Percentiles rank a stretch among this genome's conserved stretches.
phyloP scores from a whole-genome alignment of 2,888 invertebrate species.

The Epiblema foenella region DNA sequence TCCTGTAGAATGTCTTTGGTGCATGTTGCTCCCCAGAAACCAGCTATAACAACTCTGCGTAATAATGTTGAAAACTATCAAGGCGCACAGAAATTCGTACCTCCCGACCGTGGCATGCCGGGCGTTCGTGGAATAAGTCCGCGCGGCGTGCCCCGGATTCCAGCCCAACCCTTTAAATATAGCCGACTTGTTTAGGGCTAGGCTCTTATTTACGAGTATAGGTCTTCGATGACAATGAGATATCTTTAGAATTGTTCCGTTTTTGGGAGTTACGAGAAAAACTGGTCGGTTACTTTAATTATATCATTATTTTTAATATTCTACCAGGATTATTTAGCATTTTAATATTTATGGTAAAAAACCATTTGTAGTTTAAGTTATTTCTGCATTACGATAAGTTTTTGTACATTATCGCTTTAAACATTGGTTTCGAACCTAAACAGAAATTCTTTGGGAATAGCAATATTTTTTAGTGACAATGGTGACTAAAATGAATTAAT shows the following conservation, averaged over 20 bases:
- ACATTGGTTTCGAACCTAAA: too few relatives aligned
- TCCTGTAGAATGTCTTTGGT: constrained; percentile 7
- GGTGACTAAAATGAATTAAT: too few relatives aligned
- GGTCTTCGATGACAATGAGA: background rate
- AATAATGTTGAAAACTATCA: constrained; percentile 8
- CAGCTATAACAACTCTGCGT: background rate
- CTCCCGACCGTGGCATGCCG: constrained; percentile 48
- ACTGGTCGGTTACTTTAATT: too few relatives aligned
- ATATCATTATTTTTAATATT: too few relatives aligned
- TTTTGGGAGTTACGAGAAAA: background rate
- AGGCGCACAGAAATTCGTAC: constrained; percentile 45
- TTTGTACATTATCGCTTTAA: background rate
- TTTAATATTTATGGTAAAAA: too few relatives aligned
- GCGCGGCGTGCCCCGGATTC: constrained; percentile 53
- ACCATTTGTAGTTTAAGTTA: background rate
- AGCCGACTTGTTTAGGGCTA: constrained; percentile 42
- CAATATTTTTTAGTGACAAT: too few relatives aligned
- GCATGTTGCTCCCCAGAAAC: background rate
- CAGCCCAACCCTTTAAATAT: constrained; percentile 56
- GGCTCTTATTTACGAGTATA: constrained; percentile 43
- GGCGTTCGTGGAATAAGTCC: constrained; percentile 52
- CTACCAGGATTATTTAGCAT: too few relatives aligned
- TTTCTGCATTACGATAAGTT: background rate
- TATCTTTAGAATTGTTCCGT: background rate
- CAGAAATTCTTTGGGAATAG: too few relatives aligned